phyloP scores from a whole-genome alignment of 2,113 vertebrate species.

The human (Homo sapiens) region DNA sequence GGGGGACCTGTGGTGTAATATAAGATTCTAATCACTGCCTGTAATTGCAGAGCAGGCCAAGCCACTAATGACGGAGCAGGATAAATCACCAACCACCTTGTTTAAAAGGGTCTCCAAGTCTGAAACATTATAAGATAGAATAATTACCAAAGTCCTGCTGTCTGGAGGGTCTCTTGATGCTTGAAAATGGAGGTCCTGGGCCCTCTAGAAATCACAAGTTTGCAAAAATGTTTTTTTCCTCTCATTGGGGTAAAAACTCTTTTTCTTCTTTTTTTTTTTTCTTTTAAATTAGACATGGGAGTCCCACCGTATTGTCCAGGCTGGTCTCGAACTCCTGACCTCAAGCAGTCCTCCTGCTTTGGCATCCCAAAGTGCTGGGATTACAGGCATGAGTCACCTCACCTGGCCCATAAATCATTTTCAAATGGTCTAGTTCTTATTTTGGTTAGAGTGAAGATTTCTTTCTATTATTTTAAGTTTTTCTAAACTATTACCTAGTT shows the following conservation, averaged over 20 bases:
- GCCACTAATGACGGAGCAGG: constrained; percentile 71
- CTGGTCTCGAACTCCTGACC: too few species aligned
- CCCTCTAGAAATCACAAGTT: constrained; percentile 17
- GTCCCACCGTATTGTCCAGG: too few species aligned
- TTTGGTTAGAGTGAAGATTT: background rate
- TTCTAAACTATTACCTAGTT: background rate
- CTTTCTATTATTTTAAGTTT: background rate
- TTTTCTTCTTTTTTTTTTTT: too few species aligned
- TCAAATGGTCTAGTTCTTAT: background rate
- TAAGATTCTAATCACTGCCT: constrained; percentile 73
- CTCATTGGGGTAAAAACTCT: background rate
- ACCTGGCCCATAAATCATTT: background rate
- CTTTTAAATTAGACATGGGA: too few species aligned
- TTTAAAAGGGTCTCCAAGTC: constrained; percentile 66
- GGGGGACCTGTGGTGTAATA: constrained; percentile 72
- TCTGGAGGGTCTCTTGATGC: constrained; percentile 10
- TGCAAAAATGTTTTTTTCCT: background rate
- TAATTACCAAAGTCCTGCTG: constrained; percentile 13
- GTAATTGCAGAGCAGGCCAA: constrained; percentile 74
- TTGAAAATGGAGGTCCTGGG: background rate
- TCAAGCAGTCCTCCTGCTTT: too few species aligned
- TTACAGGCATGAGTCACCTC: too few species aligned
- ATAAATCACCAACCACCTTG: constrained; percentile 62
- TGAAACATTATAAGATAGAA: constrained; percentile 57
- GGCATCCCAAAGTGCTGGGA: too few species aligned